A percentile compares a stretch with the other conserved stretches of the same genome.
These are phyloP conservation scores for Listrodromus nycthemerus DNA, from an alignment of 2,888 invertebrate genomes.

Conservation along the genomic window DNA sequence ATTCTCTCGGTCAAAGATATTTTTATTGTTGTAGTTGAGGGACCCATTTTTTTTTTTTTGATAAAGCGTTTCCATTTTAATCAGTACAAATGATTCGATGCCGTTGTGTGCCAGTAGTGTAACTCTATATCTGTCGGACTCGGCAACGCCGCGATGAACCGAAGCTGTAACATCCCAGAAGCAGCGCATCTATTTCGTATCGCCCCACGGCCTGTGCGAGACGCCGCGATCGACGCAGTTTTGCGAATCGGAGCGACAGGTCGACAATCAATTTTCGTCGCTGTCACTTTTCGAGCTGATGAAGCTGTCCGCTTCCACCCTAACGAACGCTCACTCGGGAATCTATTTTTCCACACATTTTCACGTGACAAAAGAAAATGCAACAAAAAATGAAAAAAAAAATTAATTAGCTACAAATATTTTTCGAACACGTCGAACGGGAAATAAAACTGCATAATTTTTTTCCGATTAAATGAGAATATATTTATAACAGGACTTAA, in stretches of 20 bases:
- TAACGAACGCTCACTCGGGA: constrained; percentile 41
- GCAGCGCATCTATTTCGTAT: constrained; percentile 53
- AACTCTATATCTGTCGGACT: constrained; percentile 50
- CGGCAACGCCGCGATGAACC: constrained; percentile 52
- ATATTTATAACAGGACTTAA: too few species aligned
- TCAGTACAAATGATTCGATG: not conserved
- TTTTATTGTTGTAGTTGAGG: not conserved
- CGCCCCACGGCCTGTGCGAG: constrained; percentile 15
- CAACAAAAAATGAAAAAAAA: not conserved
- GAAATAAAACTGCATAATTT: not conserved
- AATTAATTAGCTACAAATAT: not conserved
- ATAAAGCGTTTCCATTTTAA: not conserved
- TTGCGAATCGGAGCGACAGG: constrained; percentile 27
- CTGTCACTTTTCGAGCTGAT: constrained; percentile 55
- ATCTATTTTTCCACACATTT: constrained; percentile 18
- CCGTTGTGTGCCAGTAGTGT: constrained; percentile 30
- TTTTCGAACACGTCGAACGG: not conserved
- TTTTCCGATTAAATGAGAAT: not conserved
- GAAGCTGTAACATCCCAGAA: constrained; percentile 42
- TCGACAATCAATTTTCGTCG: constrained; percentile 57
- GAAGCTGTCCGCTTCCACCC: constrained; percentile 32
- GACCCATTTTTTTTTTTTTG: not conserved
- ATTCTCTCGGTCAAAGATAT: not conserved
- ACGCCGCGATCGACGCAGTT: constrained; percentile 17
- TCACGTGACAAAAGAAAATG: not conserved